Conservation (phyloP, 2,113 vertebrate species). For the Solea solea region DNA sequence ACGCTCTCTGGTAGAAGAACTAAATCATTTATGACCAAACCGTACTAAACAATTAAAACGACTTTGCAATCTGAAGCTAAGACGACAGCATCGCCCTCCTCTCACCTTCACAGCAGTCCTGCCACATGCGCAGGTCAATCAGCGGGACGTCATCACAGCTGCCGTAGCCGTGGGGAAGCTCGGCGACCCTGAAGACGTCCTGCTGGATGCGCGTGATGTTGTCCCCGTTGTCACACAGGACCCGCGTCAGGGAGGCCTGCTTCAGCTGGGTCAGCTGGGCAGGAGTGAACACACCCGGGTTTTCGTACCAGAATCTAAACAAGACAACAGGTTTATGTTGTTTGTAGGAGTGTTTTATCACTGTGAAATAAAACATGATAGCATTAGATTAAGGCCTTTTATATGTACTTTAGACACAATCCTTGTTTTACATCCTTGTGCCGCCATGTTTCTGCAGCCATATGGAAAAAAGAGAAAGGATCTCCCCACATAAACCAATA, state of each 20-base stretch:
- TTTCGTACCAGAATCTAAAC: conserved; percentile 96
- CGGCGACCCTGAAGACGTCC: conserved; percentile 91
- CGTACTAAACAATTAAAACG: no score
- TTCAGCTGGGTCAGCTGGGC: conserved; percentile 96
- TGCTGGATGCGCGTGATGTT: conserved; percentile 94
- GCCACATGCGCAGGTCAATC: conserved; percentile 96
- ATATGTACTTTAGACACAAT: no score
- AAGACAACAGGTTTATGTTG: background rate
- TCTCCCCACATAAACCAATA: no score
- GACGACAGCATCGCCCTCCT: background rate
- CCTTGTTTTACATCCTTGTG: no score
- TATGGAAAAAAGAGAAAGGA: no score
- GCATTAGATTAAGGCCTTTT: no score
- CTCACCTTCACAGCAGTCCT: conserved; percentile 97
- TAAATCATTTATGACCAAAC: no score
- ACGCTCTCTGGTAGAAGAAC: no score
- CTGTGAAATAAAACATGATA: background rate
- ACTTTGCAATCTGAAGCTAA: no score
- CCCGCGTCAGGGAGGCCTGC: conserved; percentile 91
- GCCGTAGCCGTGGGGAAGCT: conserved; percentile 91
- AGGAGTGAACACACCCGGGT: conserved; percentile 91
- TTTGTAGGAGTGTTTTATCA: background rate
- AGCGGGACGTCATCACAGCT: conserved; percentile 90
- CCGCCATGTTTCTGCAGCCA: no score
- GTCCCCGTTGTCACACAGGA: conserved; percentile 94